A percentile compares a stretch with the other conserved stretches of the same genome.
Evolutionary conservation across 2,113 vertebrate genomes (phyloP).

Genomic region (Hoplias malabaricus): DNA sequence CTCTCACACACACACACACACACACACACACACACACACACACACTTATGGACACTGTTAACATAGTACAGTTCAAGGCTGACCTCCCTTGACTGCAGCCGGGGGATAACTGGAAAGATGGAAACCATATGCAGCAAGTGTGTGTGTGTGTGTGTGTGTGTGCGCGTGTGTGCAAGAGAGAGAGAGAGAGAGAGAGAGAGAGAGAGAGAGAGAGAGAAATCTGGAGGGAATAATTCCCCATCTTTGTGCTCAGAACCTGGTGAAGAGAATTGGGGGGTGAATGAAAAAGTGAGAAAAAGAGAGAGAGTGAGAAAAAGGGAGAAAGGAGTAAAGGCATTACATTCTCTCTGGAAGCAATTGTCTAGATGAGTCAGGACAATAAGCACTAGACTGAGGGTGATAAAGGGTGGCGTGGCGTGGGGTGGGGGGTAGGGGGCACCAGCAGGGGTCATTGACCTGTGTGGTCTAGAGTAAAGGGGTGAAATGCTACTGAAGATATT

Average conservation of each 20-base stretch:
- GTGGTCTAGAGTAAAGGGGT: background rate
- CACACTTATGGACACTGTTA: slow-evolving; percentile 4
- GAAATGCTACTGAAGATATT: background rate
- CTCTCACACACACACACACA: slow-evolving; percentile 23
- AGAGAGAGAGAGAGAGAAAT: slow-evolving; percentile 13
- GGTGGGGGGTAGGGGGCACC: slow-evolving; percentile 1
- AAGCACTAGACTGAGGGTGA: background rate
- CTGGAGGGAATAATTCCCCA: slow-evolving; percentile 5
- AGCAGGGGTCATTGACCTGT: slow-evolving; percentile 1
- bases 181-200: background rate
- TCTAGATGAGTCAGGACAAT: background rate
- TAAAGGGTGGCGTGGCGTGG: too few species aligned
- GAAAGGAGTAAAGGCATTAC: background rate
- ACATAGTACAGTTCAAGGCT: slow-evolving; percentile 29
- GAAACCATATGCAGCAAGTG: slow-evolving; percentile 44
- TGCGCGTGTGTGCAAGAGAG: slow-evolving; percentile 21
- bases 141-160: background rate
- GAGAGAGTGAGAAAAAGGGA: background rate
- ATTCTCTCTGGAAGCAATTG: background rate
- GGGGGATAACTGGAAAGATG: slow-evolving; percentile 34
- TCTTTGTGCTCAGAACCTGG: slow-evolving; percentile 10
- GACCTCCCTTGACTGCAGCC: slow-evolving; percentile 43
- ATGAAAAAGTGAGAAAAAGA: background rate
- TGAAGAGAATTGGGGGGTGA: background rate
- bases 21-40: slow-evolving; percentile 13